Evolutionary conservation across 92 coral and sea anemone genomes (phyloP).

Genomic region (Parazoanthus atlanticus): DNA sequence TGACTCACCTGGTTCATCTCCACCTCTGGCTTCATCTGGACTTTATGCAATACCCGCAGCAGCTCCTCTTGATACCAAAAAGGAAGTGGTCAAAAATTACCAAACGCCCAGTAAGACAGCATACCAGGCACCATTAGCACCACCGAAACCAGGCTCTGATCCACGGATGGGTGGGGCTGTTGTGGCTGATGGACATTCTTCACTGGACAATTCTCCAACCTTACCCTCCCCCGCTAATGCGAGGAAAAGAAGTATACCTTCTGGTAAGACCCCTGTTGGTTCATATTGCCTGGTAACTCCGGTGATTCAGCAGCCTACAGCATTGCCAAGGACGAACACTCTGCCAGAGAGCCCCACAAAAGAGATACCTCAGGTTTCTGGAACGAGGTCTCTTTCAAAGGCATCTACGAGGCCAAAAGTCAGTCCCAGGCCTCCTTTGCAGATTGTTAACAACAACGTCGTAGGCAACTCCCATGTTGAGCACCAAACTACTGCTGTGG

Average conservation of each 20-base stretch:
- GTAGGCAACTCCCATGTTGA: neutral
- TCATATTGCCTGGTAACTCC: slow-evolving; percentile 15
- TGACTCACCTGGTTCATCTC: neutral
- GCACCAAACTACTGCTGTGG: neutral
- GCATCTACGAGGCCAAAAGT: slow-evolving; percentile 27
- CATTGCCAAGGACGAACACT: slow-evolving; percentile 11
- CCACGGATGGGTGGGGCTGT: neutral
- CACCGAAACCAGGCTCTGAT: neutral
- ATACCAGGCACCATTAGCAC: slow-evolving; percentile 5
- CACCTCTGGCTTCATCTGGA: neutral
- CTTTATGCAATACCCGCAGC: slow-evolving; percentile 2
- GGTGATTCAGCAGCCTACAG: neutral
- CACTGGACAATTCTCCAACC: neutral
- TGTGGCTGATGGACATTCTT: neutral
- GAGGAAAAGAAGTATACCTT: neutral
- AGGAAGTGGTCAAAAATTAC: neutral
- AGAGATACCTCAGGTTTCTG: slow-evolving; percentile 31
- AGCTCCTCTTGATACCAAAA: slow-evolving; percentile 3
- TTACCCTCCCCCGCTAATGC: neutral
- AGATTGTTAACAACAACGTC: neutral
- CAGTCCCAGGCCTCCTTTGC: slow-evolving; percentile 21
- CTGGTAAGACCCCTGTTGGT: slow-evolving; percentile 3
- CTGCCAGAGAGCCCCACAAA: neutral
- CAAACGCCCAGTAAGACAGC: neutral
- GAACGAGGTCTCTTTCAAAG: slow-evolving; percentile 33